Base-by-base conservation (phyloP, 1,140 invertebrate genomes). In the Samia ricini region DNA sequence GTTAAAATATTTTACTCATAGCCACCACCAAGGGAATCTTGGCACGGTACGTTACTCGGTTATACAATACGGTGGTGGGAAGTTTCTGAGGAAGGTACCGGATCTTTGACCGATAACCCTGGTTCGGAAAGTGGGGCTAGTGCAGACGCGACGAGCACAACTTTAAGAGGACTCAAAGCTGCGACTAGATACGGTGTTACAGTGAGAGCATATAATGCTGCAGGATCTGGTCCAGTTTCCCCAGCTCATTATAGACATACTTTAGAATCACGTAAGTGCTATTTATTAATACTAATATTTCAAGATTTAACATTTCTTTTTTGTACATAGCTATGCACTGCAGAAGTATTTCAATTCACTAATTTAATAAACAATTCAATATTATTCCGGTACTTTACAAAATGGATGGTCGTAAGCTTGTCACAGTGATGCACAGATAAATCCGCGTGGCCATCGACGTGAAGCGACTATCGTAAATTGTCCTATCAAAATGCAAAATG, bases 151-250 rank as follows among this genome's bases (percentile, higher is more conserved):
- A 94, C 93, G 2, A 94, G 94, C 74, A 93, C 94, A 26, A 94
- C 93, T 22, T 77, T 96, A 6, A 92, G 93, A 21, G 94, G 93
- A 7, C 88, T 98, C 18, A 93, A 95, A 76, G 96, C 97, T 68
- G 97, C 95, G 69, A 96, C 96, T 0, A 92, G 95, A 69, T 98
- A 98, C 85, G 94, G 94, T 49, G 93, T 98, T 36, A 93, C 94
- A 19, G 95, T 98, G 4, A 94, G 95, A 73, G 96, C 97, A 2
- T 97, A 97, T 76, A 99, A 98, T 76, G 94, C 94, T 54, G 95
- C 97, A 57, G 97, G 97, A 0, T 93, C 94, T 49, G 97, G 97
- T 18, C 97, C 97, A 0, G 90, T 94, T 6, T 97, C 96, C 12
- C 90, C 93, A 0, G 93, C 95, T 15, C 92, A 95, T 55, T 93